A percentile compares a stretch with the other conserved stretches of the same genome.
Conservation (phyloP, 2,113 vertebrate genomes). For the Limnothrissa miodon region DNA sequence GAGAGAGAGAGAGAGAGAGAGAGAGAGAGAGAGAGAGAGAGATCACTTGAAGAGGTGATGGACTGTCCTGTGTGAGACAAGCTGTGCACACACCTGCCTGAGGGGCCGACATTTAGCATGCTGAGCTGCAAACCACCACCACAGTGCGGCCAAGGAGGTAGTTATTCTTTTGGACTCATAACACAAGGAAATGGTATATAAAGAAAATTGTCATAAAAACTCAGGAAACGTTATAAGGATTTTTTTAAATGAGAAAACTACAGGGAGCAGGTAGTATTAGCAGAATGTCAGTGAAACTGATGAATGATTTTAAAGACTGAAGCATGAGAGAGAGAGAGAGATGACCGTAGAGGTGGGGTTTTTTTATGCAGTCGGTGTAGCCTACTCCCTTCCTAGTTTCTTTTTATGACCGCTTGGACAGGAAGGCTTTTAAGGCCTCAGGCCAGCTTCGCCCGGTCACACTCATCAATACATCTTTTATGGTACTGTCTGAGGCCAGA, state of each 20-base stretch:
- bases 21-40: no score
- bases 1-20: no score
- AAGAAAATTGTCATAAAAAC: slow-evolving; percentile 4
- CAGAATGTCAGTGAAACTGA: background rate
- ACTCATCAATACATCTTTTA: slow-evolving; percentile 4
- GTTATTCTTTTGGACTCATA: background rate
- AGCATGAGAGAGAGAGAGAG: background rate
- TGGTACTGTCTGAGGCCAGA: background rate
- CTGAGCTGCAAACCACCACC: background rate
- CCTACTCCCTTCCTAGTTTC: background rate
- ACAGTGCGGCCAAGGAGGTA: background rate
- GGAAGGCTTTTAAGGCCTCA: background rate
- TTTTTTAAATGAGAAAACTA: background rate
- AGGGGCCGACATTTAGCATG: background rate
- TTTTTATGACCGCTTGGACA: background rate
- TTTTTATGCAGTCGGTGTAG: background rate
- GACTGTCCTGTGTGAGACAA: background rate
- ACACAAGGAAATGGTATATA: background rate
- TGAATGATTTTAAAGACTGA: background rate
- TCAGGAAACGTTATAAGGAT: background rate
- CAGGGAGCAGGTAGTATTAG: background rate
- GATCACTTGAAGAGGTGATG: background rate
- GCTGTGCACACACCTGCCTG: background rate
- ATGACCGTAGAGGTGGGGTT: background rate
- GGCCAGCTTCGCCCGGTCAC: slow-evolving; percentile 4